Evolutionary conservation across 2,888 invertebrate genomes (phyloP).

Genomic region (Hirudinaria manillensis): DNA sequence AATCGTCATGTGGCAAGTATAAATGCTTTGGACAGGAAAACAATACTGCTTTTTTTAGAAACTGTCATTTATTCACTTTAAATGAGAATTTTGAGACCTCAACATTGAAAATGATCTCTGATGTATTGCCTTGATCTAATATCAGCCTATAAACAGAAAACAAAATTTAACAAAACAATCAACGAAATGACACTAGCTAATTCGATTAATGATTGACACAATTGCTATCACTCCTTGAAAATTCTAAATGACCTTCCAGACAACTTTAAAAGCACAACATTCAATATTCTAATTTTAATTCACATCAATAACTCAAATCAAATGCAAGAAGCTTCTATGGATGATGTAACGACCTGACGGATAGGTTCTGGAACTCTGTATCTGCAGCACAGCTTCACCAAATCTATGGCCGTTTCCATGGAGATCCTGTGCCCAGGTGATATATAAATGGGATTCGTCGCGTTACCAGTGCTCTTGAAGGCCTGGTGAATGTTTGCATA

Average conservation of each 20-base stretch:
- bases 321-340: background rate
- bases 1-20: no score
- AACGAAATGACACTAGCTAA: background rate
- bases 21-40: no score
- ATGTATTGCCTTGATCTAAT: slow-evolving; percentile 22
- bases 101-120: slow-evolving; percentile 9
- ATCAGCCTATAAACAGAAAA: slow-evolving; percentile 17
- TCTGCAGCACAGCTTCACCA: slow-evolving; percentile 46
- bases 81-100: no score
- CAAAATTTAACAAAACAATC: background rate
- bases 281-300: no score
- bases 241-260: background rate
- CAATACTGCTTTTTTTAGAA: no score
- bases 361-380: slow-evolving; percentile 52
- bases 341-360: slow-evolving; percentile 43
- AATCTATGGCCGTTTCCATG: slow-evolving; percentile 46
- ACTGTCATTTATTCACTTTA: no score
- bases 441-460: slow-evolving; percentile 50
- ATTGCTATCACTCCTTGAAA: no score
- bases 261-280: background rate
- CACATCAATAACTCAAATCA: background rate
- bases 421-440: slow-evolving; percentile 50
- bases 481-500: slow-evolving; percentile 36
- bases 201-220: no score
- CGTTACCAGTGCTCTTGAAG: slow-evolving; percentile 44